Evolutionary conservation across 2,888 invertebrate species (phyloP).

Genomic region (Dysmachus trigonus): DNA sequence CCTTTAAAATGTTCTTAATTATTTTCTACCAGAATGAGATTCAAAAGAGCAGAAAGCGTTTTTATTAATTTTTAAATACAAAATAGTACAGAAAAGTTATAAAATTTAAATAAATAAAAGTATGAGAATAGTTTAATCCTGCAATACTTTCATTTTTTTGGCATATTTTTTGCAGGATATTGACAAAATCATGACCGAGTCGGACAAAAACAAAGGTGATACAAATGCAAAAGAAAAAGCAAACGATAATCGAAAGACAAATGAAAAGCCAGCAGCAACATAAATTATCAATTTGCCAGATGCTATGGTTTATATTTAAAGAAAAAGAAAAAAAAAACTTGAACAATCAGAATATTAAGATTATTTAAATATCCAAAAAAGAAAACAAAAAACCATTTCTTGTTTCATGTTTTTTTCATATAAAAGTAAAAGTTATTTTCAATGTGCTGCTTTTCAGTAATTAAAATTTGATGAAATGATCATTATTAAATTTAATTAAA

Average conservation of each 20-base stretch:
- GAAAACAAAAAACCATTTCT: background rate
- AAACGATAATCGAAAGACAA: conserved; percentile 45
- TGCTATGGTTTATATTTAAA: background rate
- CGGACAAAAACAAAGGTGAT: conserved; percentile 57
- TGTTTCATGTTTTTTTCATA: background rate
- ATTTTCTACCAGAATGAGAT: background rate
- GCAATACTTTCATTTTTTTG: conserved; percentile 51
- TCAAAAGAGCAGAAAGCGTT: background rate
- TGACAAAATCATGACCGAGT: conserved; percentile 61
- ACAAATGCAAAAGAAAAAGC: conserved; percentile 44
- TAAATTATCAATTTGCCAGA: conserved; percentile 30
- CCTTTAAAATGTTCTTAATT: background rate
- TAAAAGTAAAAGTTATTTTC: conserved; percentile 7
- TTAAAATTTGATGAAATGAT: background rate
- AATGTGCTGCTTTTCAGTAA: conserved; percentile 38
- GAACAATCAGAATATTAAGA: conserved; percentile 21
- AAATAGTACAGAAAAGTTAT: background rate
- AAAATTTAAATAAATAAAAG: conserved; percentile 37
- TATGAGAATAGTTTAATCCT: conserved; percentile 33
- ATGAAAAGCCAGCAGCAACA: conserved; percentile 46
- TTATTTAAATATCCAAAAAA: background rate
- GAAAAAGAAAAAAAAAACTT: background rate
- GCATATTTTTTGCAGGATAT: conserved; percentile 63
- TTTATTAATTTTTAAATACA: background rate
- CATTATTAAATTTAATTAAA: conserved; percentile 4